A percentile compares a stretch with the other conserved stretches of the same genome.
Conservation (phyloP, 2,888 invertebrate species). For the Drosophila rellima region DNA sequence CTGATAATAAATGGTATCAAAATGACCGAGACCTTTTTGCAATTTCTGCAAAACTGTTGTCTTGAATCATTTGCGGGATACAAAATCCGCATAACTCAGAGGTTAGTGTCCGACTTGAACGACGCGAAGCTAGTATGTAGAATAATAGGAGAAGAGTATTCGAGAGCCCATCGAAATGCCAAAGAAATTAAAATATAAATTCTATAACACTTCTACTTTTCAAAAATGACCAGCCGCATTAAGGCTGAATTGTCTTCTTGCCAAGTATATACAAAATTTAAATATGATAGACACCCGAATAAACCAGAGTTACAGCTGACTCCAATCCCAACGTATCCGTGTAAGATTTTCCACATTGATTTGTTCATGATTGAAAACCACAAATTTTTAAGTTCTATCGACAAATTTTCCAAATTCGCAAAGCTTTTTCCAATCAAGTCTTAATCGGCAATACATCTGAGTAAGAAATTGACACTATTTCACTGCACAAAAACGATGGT, state of each 20-base stretch:
- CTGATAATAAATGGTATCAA: no score
- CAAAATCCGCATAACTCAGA: neutral
- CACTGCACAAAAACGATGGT: no score
- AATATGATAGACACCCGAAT: conserved; percentile 1
- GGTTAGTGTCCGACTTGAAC: neutral
- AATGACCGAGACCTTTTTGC: neutral
- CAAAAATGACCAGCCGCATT: neutral
- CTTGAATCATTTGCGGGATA: neutral
- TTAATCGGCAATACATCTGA: no score
- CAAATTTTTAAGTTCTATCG: neutral
- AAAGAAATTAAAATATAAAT: neutral
- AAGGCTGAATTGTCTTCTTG: neutral
- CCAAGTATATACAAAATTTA: neutral
- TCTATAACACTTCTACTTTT: neutral
- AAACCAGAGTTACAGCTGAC: neutral
- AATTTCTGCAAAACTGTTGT: neutral
- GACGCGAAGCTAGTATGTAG: neutral
- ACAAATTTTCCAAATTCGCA: neutral
- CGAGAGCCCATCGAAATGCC: neutral
- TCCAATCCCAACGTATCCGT: neutral
- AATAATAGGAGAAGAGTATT: neutral
- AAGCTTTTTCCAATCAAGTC: no score
- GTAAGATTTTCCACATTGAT: neutral
- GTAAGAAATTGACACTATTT: no score
- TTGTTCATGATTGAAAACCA: neutral